Percentiles rank a stretch among this genome's conserved stretches.
phyloP scores from a whole-genome alignment of 2,797 vertebrate genomes.

The Huso huso region DNA sequence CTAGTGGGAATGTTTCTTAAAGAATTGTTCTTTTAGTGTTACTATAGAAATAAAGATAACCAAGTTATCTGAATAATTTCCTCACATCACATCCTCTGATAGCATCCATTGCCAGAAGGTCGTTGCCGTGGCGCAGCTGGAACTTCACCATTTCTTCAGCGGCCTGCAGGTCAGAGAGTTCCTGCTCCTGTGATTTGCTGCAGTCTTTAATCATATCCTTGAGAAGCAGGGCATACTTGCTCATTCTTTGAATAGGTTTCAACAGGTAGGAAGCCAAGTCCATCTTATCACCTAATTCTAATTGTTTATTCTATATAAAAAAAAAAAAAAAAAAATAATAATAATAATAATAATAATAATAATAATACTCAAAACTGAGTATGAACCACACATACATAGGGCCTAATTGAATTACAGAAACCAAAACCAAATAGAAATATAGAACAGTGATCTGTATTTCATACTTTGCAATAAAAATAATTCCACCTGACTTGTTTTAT shows the following conservation, averaged over 20 bases:
- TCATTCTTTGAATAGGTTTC: constrained; percentile 79
- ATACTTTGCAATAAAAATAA: too few relatives aligned
- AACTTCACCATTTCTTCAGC: constrained; percentile 75
- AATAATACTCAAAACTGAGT: too few relatives aligned
- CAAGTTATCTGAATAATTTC: neutral
- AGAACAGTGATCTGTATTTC: too few relatives aligned
- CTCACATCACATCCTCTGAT: constrained; percentile 74
- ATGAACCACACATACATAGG: too few relatives aligned
- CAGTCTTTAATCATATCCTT: constrained; percentile 75
- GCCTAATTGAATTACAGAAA: too few relatives aligned
- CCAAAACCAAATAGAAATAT: too few relatives aligned
- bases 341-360: too few relatives aligned
- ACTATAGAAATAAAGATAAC: neutral
- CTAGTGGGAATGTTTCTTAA: neutral
- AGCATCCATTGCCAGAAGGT: constrained; percentile 77
- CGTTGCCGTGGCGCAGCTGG: constrained; percentile 77
- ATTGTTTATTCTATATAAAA: constrained; percentile 33
- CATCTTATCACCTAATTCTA: constrained; percentile 62
- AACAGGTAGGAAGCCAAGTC: constrained; percentile 76
- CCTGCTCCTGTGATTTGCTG: constrained; percentile 62
- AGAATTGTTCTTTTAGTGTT: neutral
- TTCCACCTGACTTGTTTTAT: too few relatives aligned
- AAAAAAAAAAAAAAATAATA: neutral
- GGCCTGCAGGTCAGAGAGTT: constrained; percentile 63
- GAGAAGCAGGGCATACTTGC: constrained; percentile 73